Evolutionary conservation across 2,113 vertebrate species (phyloP), one percentile per base, ranked within the genome.

Genomic region (Strix aluco): DNA sequence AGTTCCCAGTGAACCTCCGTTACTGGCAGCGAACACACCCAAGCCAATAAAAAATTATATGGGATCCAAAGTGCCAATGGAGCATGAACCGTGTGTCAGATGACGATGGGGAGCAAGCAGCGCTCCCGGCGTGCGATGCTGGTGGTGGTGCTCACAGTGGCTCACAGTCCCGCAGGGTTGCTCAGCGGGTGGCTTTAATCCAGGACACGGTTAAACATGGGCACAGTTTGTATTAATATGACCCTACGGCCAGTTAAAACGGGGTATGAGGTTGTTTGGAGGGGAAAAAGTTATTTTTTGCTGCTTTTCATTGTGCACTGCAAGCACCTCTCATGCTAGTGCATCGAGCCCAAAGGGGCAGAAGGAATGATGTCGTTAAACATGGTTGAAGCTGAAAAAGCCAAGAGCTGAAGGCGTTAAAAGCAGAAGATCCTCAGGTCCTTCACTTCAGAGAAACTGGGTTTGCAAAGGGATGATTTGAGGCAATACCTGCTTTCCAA

Each of bases 231-330:
- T 69, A 13, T 52, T n/a, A 23, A 52, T 7, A 1, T 12, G 9
- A 44, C 42, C 27, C 38, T 61, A 59, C 18, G 15, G 51, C 40
- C 0, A 0, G 38, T 47, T 81, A 61, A 52, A 94, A 66, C 0
- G 0, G 57, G 42, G 22, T 26, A 1, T 27, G 21, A 55, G 58
- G 26, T 75, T 71, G 32, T 32, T 74, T 40, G 70, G 78, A 59
- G 29, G 54, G 54, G 14, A 14, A 8, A 47, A 90, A 44, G 47
- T n/a, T 0, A 0, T 4, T 32, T 34, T 66, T 79, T 59, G 5
- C 29, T 59, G 20, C 13, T 91, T 77, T 82, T 32, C 36, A 25
- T 40, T 46, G 17, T 47, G 49, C 9, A 1, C 13, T 17, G 13
- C 44, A 20, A 71, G 44, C 25, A 20, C 9, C 19, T 71, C 23